Conservation (phyloP, 2,888 invertebrate species). For the Hydrotaea diabolus region DNA sequence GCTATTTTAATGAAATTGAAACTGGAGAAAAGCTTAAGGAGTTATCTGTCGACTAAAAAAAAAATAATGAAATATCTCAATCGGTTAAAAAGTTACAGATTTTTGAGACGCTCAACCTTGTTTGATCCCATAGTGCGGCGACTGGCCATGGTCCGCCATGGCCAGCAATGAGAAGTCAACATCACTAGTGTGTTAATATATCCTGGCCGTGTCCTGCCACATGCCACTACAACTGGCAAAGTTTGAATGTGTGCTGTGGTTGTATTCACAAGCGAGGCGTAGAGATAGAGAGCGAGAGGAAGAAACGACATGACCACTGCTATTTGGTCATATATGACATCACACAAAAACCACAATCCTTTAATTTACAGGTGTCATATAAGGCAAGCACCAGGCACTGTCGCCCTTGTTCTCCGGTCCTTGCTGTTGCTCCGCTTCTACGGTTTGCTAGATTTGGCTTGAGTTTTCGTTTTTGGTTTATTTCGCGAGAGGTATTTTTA, state of each 20-base stretch:
- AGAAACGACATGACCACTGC: constrained; percentile 16
- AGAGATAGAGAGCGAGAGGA: no score
- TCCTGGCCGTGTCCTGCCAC: not conserved
- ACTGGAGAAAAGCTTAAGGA: no score
- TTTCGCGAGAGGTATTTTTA: constrained; percentile 64
- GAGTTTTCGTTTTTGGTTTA: constrained; percentile 26
- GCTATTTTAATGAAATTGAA: no score
- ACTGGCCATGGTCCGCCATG: constrained; percentile 29
- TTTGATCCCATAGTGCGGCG: no score
- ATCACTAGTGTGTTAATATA: constrained; percentile 15
- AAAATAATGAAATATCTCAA: no score
- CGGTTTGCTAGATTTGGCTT: no score
- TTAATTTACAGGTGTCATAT: constrained; percentile 67
- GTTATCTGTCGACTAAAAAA: no score
- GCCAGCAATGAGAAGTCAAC: constrained; percentile 19
- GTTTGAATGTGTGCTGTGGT: constrained; percentile 5
- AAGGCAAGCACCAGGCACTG: constrained; percentile 7
- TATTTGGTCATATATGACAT: constrained; percentile 14
- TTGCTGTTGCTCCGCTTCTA: not conserved
- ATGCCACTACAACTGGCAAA: not conserved
- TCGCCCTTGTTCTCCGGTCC: not conserved
- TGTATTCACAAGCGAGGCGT: not conserved
- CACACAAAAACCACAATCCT: constrained; percentile 63
- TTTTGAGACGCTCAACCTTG: no score
- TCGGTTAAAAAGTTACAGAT: no score